Conservation (phyloP, 2,113 vertebrate genomes). For the Cyanoramphus novaezelandiae region DNA sequence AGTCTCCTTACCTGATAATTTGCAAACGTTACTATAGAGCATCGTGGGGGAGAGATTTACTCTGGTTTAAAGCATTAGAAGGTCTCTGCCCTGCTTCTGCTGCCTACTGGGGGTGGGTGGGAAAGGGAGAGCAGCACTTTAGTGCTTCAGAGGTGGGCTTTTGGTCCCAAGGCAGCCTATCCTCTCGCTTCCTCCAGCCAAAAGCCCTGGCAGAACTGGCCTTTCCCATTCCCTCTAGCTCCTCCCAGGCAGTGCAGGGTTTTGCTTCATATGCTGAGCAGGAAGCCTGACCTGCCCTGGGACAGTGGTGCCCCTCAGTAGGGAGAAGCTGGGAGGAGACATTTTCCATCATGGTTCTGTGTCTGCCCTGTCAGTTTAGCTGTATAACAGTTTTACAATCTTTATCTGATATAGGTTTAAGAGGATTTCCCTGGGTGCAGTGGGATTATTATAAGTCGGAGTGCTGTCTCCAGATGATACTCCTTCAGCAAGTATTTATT, state of each 20-base stretch:
- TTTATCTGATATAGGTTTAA: slow-evolving; percentile 70
- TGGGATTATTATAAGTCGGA: slow-evolving; percentile 67
- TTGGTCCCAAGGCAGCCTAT: not conserved
- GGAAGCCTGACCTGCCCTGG: not conserved
- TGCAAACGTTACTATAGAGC: not conserved
- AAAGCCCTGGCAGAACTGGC: not conserved
- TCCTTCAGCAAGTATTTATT: slow-evolving; percentile 63
- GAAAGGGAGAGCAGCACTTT: not conserved
- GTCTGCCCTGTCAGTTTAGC: slow-evolving; percentile 41
- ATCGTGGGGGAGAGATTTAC: fast-evolving
- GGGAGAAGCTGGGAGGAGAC: not conserved
- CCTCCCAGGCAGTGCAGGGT: not conserved
- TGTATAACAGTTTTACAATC: slow-evolving; percentile 69
- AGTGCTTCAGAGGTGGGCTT: not conserved
- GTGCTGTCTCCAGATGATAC: slow-evolving; percentile 63
- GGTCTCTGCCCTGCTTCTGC: not conserved
- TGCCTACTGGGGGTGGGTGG: fast-evolving
- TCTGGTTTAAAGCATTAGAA: not conserved
- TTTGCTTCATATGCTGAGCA: not conserved
- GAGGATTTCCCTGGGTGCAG: slow-evolving; percentile 63
- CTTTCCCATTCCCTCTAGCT: not conserved
- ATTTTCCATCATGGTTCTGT: slow-evolving; percentile 29
- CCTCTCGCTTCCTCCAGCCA: not conserved
- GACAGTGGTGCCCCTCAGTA: not conserved
- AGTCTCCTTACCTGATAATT: not conserved